These are phyloP conservation scores for Pediacus dermestoides DNA, from an alignment of 2,888 invertebrate species.

Conservation along the genomic window DNA sequence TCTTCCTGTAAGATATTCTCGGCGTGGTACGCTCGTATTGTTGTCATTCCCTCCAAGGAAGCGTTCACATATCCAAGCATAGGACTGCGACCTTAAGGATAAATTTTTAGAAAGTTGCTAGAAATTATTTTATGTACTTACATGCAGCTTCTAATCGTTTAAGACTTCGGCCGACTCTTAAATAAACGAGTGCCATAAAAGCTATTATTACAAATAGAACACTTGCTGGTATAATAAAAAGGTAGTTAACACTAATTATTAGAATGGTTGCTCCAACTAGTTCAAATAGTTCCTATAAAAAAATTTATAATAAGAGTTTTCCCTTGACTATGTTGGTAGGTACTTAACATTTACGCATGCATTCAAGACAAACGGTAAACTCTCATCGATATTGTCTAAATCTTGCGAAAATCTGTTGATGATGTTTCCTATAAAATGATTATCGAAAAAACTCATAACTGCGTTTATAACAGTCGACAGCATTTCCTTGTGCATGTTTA, in stretches of 20 bases:
- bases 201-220: background rate
- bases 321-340: too few relatives aligned
- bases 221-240: constrained; percentile 51
- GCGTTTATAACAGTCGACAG: constrained; percentile 15
- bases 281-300: constrained; percentile 15
- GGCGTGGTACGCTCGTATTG: constrained; percentile 66
- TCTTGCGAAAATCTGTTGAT: constrained; percentile 27
- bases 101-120: constrained; percentile 2
- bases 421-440: constrained; percentile 24
- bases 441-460: constrained; percentile 23
- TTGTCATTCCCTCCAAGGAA: constrained; percentile 68
- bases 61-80: constrained; percentile 71
- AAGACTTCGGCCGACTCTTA: constrained; percentile 66
- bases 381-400: constrained; percentile 26
- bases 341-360: too few relatives aligned
- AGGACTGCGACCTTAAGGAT: constrained; percentile 69
- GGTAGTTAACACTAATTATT: constrained; percentile 64
- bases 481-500: constrained; percentile 22
- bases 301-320: too few relatives aligned
- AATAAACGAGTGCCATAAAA: constrained; percentile 55
- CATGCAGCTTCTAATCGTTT: constrained; percentile 64
- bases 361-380: constrained; percentile 23
- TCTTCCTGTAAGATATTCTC: constrained; percentile 58
- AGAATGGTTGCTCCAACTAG: constrained; percentile 63
- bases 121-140: constrained; percentile 35